phyloP scores from a whole-genome alignment of 2,797 vertebrate species.

The Paguma larvata region DNA sequence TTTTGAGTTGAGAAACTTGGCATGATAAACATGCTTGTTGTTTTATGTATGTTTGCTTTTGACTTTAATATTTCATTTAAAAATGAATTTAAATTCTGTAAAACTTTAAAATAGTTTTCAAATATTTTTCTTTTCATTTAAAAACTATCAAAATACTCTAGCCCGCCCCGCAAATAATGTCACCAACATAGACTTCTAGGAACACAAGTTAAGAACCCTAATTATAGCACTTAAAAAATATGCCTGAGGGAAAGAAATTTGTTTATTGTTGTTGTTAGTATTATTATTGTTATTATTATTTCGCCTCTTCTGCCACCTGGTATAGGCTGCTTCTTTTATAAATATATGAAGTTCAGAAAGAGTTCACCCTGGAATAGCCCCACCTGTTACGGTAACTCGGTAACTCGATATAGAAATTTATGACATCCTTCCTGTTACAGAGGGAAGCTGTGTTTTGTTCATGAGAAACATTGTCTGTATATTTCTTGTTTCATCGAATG shows the following conservation, averaged over 20 bases:
- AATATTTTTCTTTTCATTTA: background rate
- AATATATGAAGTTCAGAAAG: background rate
- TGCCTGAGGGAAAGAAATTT: background rate
- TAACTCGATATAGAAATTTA: conserved; percentile 50
- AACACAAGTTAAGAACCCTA: background rate
- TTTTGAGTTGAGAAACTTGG: conserved; percentile 30
- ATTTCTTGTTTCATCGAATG: background rate
- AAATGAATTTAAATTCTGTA: conserved; percentile 36
- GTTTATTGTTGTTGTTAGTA: background rate
- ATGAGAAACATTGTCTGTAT: conserved; percentile 25
- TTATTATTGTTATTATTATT: background rate
- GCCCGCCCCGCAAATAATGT: background rate
- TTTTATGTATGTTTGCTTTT: background rate
- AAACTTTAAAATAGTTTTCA: background rate
- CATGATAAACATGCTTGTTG: background rate
- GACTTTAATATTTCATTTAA: conserved; percentile 33
- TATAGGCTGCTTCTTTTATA: background rate
- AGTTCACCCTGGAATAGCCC: background rate
- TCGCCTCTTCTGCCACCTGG: background rate
- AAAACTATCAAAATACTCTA: background rate
- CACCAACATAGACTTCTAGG: background rate
- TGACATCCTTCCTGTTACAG: conserved; percentile 49
- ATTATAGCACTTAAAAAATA: conserved; percentile 27
- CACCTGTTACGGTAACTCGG: background rate
- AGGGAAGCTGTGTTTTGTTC: conserved; percentile 48